phyloP scores from a whole-genome alignment of 2,797 vertebrate species.

The Sebastes vulpes region DNA sequence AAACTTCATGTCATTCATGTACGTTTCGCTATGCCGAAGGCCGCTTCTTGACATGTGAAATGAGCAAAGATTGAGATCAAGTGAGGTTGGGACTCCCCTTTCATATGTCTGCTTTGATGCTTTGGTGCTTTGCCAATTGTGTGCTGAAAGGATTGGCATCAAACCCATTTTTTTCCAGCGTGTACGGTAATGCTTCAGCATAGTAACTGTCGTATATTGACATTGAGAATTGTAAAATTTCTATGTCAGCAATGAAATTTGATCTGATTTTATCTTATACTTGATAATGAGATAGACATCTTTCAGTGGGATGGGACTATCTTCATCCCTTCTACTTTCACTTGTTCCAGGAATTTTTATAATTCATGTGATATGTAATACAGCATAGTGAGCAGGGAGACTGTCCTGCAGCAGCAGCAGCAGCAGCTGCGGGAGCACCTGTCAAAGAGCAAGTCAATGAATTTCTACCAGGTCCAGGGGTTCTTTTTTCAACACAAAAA shows the following conservation, averaged over 20 bases:
- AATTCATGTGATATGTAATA: conserved; percentile 33
- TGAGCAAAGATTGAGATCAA: conserved; percentile 2
- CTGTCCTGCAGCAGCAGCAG: not conserved
- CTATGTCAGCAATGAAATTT: not conserved
- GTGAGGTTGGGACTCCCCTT: not conserved
- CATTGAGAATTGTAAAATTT: not conserved
- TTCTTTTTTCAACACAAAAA: conserved; percentile 5
- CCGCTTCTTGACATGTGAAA: not conserved
- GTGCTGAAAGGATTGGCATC: not conserved
- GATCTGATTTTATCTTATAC: not conserved
- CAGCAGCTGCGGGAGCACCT: not conserved
- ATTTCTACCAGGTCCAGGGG: not conserved
- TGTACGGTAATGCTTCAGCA: not conserved
- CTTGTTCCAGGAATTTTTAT: conserved; percentile 25
- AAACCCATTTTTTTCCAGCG: not conserved
- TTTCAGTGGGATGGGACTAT: not conserved
- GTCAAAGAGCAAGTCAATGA: conserved; percentile 1
- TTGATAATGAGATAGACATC: not conserved
- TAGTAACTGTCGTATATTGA: not conserved
- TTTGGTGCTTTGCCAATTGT: not conserved
- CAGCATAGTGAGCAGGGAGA: not conserved
- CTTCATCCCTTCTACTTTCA: not conserved
- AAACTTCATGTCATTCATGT: not conserved
- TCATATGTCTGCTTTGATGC: not conserved
- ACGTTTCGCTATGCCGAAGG: not conserved